phyloP scores from a whole-genome alignment of 2,888 invertebrate species.

The Drosophila trichaetosa region DNA sequence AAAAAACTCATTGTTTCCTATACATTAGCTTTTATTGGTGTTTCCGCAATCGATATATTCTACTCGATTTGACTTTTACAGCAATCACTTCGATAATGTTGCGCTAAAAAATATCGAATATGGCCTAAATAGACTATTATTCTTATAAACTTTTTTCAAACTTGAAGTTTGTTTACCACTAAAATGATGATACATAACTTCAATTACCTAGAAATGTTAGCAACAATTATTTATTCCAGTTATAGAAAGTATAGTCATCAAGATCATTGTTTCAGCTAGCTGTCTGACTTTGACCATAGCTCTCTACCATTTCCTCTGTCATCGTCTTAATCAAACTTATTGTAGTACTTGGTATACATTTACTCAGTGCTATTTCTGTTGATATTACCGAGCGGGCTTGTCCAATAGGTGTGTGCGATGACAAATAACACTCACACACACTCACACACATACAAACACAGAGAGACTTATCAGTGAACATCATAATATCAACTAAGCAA shows the following conservation, averaged over 20 bases:
- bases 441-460: background rate
- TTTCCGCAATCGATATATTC: background rate
- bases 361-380: slow-evolving; percentile 22
- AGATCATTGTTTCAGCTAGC: too few relatives aligned
- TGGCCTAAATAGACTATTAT: background rate
- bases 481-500: slow-evolving; percentile 15
- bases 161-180: background rate
- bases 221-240: background rate
- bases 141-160: background rate
- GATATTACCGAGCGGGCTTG: slow-evolving; percentile 18
- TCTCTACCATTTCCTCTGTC: slow-evolving; percentile 13
- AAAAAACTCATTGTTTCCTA: background rate
- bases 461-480: slow-evolving; percentile 11
- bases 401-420: slow-evolving; percentile 22
- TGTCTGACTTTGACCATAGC: slow-evolving; percentile 1
- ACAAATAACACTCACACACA: slow-evolving; percentile 7
- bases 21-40: background rate
- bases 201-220: background rate
- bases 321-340: slow-evolving; percentile 17
- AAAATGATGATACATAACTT: background rate
- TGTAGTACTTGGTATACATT: background rate
- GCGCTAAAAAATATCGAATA: background rate
- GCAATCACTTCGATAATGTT: background rate
- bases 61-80: background rate
- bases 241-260: background rate